These are phyloP conservation scores for Bombus ignitus DNA, from an alignment of 1,140 invertebrate species.

Conservation along the genomic window DNA sequence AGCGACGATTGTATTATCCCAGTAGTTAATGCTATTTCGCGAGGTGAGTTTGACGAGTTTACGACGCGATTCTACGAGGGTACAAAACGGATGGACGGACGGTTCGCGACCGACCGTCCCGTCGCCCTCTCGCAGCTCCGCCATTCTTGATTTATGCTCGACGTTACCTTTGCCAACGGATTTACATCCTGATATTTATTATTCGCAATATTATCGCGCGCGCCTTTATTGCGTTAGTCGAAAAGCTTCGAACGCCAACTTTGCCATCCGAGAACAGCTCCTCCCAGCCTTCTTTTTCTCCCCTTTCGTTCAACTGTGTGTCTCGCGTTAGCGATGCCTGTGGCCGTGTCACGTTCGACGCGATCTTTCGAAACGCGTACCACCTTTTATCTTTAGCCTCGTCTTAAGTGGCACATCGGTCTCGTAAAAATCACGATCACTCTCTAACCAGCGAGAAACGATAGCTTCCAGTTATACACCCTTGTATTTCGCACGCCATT, in stretches of 20 bases:
- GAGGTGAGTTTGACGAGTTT: constrained; percentile 82
- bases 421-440: constrained; percentile 27
- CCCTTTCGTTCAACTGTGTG: constrained; percentile 29
- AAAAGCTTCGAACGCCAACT: constrained; percentile 62
- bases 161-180: constrained; percentile 82
- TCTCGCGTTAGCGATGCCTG: constrained; percentile 35
- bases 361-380: constrained; percentile 26
- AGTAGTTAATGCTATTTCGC: constrained; percentile 82
- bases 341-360: constrained; percentile 40
- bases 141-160: constrained; percentile 80
- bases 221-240: constrained; percentile 80
- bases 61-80: constrained; percentile 79
- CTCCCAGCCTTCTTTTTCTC: constrained; percentile 11
- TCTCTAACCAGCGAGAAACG: neutral
- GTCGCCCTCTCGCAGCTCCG: constrained; percentile 36
- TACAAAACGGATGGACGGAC: constrained; percentile 69
- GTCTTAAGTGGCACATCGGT: constrained; percentile 38
- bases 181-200: constrained; percentile 83
- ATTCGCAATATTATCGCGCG: constrained; percentile 82
- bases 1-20: constrained; percentile 82
- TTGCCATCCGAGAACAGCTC: constrained; percentile 16
- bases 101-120: constrained; percentile 44
- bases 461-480: too few relatives aligned
- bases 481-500: too few relatives aligned
- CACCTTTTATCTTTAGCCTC: constrained; percentile 30